Evolutionary conservation across 2,888 invertebrate species (phyloP), one percentile per base, ranked within the genome.

Genomic region (Leucoma salicis): DNA sequence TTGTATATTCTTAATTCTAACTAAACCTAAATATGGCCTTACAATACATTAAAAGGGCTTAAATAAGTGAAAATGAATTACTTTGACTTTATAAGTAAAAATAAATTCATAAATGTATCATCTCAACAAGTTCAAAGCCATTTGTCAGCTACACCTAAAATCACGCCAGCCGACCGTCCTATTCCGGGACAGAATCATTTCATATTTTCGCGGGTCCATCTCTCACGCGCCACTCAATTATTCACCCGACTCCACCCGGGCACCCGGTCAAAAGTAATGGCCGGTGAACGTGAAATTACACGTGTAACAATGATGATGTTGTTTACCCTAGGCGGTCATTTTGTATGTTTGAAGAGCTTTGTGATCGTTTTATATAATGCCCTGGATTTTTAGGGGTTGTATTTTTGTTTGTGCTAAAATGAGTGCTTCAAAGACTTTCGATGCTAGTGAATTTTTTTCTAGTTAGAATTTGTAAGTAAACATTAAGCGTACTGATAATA

Each of bases 301-400:
- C 82, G 81, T 83, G 82, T 80, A 74, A 84, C 84, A 79, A 85
- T 84, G 80, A 82, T 82, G 75, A 78, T 80, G 68, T 70, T 78
- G 83, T 82, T 84, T 81, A 79, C 79, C 71, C 74, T 65, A 56
- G 39, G 48, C 63, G 65, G 72, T 73, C 76, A 77, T 82, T 74
- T 67, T 53, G 53, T 51, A 64, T 64, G 76, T 77, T 78, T 81
- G 81, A 76, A 81, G 79, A 77, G 78, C 72, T 77, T 75, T 67
- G 72, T 74, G 69, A 80, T 76, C 80, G 77, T 80, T 82, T 78
- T 74, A 74, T 77, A 77, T 75, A 76, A 78, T 71, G 71, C 58
- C 53, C 60, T 57, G 43, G 53, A 55, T 38, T 43, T 50, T 48
- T 61, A 56, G 53, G 62, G 59, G 54, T 57, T 46, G 49, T 66